Base-by-base conservation (phyloP, 2,113 vertebrate species). In the Perca fluviatilis region DNA sequence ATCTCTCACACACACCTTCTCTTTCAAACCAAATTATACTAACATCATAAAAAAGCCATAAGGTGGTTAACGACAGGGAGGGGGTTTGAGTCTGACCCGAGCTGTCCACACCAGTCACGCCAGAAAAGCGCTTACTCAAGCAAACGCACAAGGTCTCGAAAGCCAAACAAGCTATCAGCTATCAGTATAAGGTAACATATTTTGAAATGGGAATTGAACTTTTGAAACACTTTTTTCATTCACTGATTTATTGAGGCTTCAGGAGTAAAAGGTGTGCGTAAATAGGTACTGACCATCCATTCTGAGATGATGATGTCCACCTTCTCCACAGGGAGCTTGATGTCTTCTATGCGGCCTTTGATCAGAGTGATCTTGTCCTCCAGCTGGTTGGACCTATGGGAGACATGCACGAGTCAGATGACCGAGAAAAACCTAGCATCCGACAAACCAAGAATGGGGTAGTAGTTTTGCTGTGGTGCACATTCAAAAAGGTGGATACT, bases 241-340 rank as follows among this genome's bases (percentile, higher is more conserved):
- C 11, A 4, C 5, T 19, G n/a, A 51, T 63, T 51, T 23, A 6
- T 21, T 2, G 23, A 66, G 16, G 36, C 16, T 46, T 65, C n/a
- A 18, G 16, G 33, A 27, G 46, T 1, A n/a, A n/a, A 51, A 14
- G 6, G 13, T 13, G 21, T 46, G 23, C 3, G 19, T 40, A 58
- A 49, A 79, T 14, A 53, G 65, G 50, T 47, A 95, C 97, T 98
- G 91, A 99, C 98, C 98, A 99, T 99, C 98, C 98, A 99, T 43
- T 99, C 98, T 1, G 98, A 99, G 95, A 99, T 95, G 91, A 99
- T 97, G 82, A 99, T 77, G 86, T 99, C 98, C 85, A 99, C 98
- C 92, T 97, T 97, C 82, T 98, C 96, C 89, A 97, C 86, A 27
- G 97, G 97, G 56, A 99, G 96, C 76, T 89, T 89, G 76, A 99